Evolutionary conservation across 2,797 vertebrate genomes (phyloP).

Genomic region (Girardinus metallicus): DNA sequence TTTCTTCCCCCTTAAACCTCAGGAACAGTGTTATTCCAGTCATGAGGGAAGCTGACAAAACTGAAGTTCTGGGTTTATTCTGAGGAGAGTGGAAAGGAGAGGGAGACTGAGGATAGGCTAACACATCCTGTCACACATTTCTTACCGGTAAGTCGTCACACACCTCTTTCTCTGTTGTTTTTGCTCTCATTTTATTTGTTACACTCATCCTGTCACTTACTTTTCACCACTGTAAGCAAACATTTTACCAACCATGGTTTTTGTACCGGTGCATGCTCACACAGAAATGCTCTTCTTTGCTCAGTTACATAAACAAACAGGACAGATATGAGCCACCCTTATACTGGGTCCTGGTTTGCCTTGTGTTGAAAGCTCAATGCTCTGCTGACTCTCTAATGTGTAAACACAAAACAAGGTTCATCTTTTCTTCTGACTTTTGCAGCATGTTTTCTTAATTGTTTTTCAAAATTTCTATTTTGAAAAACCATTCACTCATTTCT

Average conservation of each 20-base stretch:
- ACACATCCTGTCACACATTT: constrained; percentile 46
- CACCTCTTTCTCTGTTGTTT: background rate
- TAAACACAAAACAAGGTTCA: background rate
- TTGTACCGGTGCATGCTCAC: background rate
- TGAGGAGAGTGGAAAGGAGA: constrained; percentile 32
- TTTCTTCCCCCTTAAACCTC: constrained; percentile 8
- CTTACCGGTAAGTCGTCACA: constrained; percentile 48
- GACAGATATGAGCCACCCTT: constrained; percentile 22
- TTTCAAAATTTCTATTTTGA: background rate
- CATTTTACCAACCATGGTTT: background rate
- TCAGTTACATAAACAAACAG: constrained; percentile 13
- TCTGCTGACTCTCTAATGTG: background rate
- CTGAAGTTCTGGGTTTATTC: constrained; percentile 35
- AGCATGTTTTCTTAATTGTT: background rate
- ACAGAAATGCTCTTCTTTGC: constrained; percentile 14
- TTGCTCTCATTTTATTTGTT: background rate
- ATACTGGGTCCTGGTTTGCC: constrained; percentile 47
- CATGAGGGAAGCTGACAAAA: constrained; percentile 50
- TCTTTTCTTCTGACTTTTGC: background rate
- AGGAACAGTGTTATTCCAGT: constrained; percentile 48
- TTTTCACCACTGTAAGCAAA: constrained; percentile 1
- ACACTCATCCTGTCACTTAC: background rate
- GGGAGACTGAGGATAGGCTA: constrained; percentile 18
- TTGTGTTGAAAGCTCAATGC: constrained; percentile 12
- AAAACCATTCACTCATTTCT: background rate